Percentiles rank a stretch among this genome's conserved stretches.
Conservation (phyloP, 2,797 vertebrate genomes). For the Channa striata region DNA sequence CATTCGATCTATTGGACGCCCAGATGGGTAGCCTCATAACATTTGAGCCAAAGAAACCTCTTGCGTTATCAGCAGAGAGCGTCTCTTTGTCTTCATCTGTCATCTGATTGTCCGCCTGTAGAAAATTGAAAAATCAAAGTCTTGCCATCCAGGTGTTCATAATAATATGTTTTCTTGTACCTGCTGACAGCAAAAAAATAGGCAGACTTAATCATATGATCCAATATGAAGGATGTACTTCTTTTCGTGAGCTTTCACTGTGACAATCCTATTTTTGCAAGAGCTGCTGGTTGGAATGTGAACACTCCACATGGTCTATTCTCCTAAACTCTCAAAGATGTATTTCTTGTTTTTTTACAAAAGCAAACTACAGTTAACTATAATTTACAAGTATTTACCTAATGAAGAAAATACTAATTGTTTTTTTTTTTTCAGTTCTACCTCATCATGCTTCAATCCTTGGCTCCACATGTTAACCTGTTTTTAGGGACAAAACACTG, state of each 20-base stretch:
- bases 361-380: background rate
- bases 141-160: background rate
- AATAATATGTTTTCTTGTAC: background rate
- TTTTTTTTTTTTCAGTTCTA: too few species aligned
- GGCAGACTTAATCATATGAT: conserved; percentile 23
- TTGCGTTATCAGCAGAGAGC: background rate
- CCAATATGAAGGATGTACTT: conserved; percentile 9
- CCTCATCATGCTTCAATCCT: too few species aligned
- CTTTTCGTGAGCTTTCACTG: background rate
- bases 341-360: background rate
- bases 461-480: too few species aligned
- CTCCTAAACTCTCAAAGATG: conserved; percentile 1
- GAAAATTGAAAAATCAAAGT: background rate
- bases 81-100: background rate
- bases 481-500: too few species aligned
- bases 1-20: conserved; percentile 5
- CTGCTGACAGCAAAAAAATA: conserved; percentile 18
- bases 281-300: conserved; percentile 6
- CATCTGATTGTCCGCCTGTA: background rate
- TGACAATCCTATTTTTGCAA: conserved; percentile 37
- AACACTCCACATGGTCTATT: conserved; percentile 3
- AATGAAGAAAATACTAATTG: too few species aligned
- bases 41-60: conserved; percentile 1
- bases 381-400: too few species aligned
- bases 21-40: background rate